phyloP scores from a whole-genome alignment of 2,113 vertebrate species.

The Mus musculus region DNA sequence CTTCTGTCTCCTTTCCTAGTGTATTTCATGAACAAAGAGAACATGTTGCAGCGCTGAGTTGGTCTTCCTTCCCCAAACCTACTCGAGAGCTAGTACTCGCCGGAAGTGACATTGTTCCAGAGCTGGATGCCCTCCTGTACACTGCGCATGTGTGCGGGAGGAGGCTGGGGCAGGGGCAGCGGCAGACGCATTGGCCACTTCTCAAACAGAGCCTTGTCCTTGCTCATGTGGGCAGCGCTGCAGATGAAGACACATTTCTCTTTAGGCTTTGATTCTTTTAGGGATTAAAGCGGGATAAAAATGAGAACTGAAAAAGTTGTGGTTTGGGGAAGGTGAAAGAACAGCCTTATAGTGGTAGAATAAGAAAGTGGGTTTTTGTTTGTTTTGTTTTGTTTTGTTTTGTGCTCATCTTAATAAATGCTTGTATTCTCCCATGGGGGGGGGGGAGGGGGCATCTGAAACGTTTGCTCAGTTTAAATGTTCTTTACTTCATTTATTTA shows the following conservation, averaged over 20 bases:
- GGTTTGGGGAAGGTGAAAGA: neutral
- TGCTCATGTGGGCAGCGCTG: neutral
- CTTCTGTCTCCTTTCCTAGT: neutral
- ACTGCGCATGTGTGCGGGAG: neutral
- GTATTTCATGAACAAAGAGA: neutral
- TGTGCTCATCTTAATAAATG: neutral
- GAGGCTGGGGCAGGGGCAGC: neutral
- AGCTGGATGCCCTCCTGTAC: neutral
- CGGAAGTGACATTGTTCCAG: neutral
- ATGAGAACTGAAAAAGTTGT: slow-evolving; percentile 12
- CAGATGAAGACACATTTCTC: neutral
- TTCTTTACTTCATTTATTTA: neutral
- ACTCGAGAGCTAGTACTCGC: slow-evolving; percentile 7
- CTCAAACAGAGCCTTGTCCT: neutral
- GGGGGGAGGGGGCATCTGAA: neutral
- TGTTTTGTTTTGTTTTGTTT: no score
- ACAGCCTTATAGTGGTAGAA: neutral
- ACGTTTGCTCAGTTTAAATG: slow-evolving; percentile 58
- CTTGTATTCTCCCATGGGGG: neutral
- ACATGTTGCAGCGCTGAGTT: neutral
- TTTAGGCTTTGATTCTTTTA: slow-evolving; percentile 57
- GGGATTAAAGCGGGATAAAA: slow-evolving; percentile 31
- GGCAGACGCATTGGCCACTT: neutral
- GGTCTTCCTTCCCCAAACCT: neutral
- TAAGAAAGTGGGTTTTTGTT: slow-evolving; percentile 32